These are phyloP conservation scores for Chondrosia reniformis DNA, from an alignment of 37 sponge, comb jelly and placozoan genomes.

Conservation along the genomic window DNA sequence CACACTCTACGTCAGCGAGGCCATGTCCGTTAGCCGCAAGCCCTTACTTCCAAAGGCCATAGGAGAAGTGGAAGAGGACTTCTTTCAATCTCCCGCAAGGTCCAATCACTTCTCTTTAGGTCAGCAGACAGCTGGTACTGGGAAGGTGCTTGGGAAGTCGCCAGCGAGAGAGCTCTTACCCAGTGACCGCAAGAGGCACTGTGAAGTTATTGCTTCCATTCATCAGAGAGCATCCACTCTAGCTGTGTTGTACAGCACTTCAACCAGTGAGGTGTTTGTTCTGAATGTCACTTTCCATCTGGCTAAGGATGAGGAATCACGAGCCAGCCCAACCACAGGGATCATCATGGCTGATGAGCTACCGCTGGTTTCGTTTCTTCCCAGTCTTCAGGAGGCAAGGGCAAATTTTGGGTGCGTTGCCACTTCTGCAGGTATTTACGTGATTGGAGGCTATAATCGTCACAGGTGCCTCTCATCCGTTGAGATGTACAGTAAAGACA, in stretches of 20 bases:
- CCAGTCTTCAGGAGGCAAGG: slow-evolving; percentile 37
- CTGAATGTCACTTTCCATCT: background rate
- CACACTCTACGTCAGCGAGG: background rate
- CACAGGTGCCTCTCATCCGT: slow-evolving; percentile 30
- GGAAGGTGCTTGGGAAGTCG: background rate
- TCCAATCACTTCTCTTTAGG: background rate
- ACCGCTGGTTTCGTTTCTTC: slow-evolving; percentile 14
- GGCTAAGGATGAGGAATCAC: background rate
- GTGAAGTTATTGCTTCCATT: background rate
- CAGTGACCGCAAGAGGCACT: background rate
- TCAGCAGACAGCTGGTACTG: too few relatives aligned
- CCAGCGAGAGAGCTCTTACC: slow-evolving; percentile 47
- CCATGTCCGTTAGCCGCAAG: background rate
- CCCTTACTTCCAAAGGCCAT: background rate
- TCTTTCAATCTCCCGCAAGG: background rate
- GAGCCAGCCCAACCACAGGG: slow-evolving; percentile 66
- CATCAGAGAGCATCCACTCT: background rate
- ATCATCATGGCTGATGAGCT: slow-evolving; percentile 1
- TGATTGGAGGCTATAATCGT: slow-evolving; percentile 69
- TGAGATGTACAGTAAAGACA: slow-evolving; percentile 31
- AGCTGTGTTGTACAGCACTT: slow-evolving; percentile 19
- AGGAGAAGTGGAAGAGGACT: background rate
- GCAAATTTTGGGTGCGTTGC: slow-evolving; percentile 48
- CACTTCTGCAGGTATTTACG: slow-evolving; percentile 20
- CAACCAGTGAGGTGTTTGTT: background rate